Percentiles rank a stretch among this genome's conserved stretches.
These are phyloP conservation scores for Poeciliopsis turrubarensis DNA, from an alignment of 2,113 vertebrate genomes.

Conservation along the genomic window DNA sequence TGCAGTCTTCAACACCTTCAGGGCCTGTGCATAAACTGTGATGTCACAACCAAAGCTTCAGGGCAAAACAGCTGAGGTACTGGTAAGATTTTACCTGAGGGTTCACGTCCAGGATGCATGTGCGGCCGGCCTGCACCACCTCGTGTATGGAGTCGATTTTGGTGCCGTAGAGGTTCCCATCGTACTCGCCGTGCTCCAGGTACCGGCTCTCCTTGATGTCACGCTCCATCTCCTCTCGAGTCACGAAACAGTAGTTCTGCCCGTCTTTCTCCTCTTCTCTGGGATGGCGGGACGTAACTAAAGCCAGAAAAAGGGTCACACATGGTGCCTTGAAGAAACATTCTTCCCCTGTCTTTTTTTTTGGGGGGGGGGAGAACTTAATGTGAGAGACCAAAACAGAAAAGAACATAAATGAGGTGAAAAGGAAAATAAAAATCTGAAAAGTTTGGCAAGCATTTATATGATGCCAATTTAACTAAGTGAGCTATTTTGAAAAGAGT, in stretches of 20 bases:
- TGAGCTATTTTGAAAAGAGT: too few relatives aligned
- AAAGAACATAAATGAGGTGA: too few relatives aligned
- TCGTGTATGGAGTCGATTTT: constrained; percentile 98
- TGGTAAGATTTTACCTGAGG: constrained; percentile 84
- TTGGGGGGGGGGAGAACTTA: neutral
- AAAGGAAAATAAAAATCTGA: too few relatives aligned
- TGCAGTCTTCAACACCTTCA: constrained; percentile 93
- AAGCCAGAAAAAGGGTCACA: constrained; percentile 29
- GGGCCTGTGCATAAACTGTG: constrained; percentile 81
- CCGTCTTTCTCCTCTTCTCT: constrained; percentile 95
- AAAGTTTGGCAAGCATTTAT: too few relatives aligned
- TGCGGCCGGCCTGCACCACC: constrained; percentile 89
- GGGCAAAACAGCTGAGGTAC: neutral
- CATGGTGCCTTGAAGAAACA: neutral
- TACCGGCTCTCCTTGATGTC: constrained; percentile 94
- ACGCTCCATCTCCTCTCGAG: constrained; percentile 89
- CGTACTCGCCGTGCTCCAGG: constrained; percentile 96
- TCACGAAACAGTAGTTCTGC: constrained; percentile 93
- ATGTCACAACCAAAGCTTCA: neutral
- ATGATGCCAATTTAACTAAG: too few relatives aligned
- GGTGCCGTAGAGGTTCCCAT: constrained; percentile 97
- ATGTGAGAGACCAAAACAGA: neutral
- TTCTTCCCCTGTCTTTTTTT: neutral
- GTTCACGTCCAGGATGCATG: constrained; percentile 97
- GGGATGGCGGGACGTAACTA: constrained; percentile 93